Conservation (phyloP, 2,888 invertebrate genomes). For the Iphiclides podalirius region DNA sequence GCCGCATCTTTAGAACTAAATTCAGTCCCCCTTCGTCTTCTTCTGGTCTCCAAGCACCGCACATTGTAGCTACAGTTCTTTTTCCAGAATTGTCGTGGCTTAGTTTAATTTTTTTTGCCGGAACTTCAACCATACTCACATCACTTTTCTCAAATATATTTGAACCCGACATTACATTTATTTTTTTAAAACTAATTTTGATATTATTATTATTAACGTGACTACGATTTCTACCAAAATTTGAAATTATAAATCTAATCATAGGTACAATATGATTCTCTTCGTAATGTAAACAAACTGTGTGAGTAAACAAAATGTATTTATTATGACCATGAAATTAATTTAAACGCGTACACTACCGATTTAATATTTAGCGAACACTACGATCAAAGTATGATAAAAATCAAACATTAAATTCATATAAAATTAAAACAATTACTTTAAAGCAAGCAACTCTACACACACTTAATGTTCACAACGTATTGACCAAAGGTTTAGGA, state of each 20-base stretch:
- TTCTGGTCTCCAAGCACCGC: constrained; percentile 73
- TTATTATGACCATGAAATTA: neutral
- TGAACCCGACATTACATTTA: constrained; percentile 44
- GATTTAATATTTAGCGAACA: no score
- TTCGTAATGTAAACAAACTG: constrained; percentile 15
- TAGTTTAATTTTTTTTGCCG: constrained; percentile 57
- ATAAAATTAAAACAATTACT: no score
- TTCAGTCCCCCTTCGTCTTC: constrained; percentile 71
- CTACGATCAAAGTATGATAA: no score
- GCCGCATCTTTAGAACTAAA: constrained; percentile 60
- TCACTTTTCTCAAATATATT: constrained; percentile 44
- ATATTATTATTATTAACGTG: constrained; percentile 16
- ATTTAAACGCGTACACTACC: no score
- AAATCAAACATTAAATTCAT: no score
- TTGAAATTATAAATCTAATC: constrained; percentile 5
- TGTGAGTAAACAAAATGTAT: constrained; percentile 14
- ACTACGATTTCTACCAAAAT: neutral
- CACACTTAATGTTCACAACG: no score
- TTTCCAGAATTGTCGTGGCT: constrained; percentile 29
- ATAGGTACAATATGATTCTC: constrained; percentile 1
- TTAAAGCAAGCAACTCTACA: no score
- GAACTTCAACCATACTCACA: constrained; percentile 40
- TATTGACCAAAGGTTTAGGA: no score
- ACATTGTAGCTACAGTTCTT: constrained; percentile 73
- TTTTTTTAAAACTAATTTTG: constrained; percentile 16